Conservation (phyloP, 2,888 invertebrate species). For the Pollenia angustigena region DNA sequence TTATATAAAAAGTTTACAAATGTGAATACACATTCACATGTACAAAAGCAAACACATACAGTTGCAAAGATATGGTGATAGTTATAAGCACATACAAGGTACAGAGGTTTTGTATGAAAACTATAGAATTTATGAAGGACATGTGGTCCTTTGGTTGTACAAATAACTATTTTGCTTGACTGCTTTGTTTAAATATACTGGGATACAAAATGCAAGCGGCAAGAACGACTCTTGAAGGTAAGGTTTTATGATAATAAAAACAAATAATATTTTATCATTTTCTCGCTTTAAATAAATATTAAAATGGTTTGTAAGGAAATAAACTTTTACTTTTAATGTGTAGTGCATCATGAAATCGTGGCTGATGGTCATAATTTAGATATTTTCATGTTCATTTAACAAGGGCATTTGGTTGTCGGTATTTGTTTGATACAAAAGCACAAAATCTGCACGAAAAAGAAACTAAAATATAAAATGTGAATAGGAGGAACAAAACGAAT, state of each 20-base stretch:
- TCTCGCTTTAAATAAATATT: too few species aligned
- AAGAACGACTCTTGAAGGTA: too few species aligned
- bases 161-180: conserved; percentile 7
- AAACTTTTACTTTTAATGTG: too few species aligned
- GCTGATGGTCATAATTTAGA: neutral
- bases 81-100: neutral
- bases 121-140: too few species aligned
- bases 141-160: neutral
- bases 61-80: neutral
- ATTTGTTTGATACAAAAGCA: conserved; percentile 45
- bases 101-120: too few species aligned
- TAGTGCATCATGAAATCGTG: neutral
- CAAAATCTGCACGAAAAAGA: conserved; percentile 16
- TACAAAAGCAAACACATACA: too few species aligned
- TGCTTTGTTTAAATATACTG: neutral
- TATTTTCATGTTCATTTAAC: conserved; percentile 29
- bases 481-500: conserved; percentile 10
- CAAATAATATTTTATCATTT: too few species aligned
- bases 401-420: conserved; percentile 9
- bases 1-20: conserved; percentile 48
- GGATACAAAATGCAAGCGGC: too few species aligned
- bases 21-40: neutral
- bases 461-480: conserved; percentile 22
- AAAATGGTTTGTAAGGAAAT: too few species aligned
- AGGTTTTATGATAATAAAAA: too few species aligned